Evolutionary conservation across 2,113 vertebrate genomes (phyloP).

Genomic region (Fregata magnificens): DNA sequence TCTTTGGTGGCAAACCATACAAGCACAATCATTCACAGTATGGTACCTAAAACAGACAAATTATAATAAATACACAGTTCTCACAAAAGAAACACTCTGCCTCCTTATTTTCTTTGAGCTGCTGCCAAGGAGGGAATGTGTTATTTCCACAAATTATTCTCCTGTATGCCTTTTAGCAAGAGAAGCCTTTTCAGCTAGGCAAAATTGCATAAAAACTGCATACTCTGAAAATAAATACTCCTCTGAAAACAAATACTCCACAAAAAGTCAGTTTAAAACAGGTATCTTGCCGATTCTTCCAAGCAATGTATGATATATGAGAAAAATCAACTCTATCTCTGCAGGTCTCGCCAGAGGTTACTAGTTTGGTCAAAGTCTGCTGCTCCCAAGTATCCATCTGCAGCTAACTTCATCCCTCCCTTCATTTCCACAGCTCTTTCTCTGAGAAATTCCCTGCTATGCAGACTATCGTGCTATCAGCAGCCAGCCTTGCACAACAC

Average conservation of each 20-base stretch:
- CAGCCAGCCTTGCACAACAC: background rate
- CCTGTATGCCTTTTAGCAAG: background rate
- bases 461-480: background rate
- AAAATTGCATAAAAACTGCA: background rate
- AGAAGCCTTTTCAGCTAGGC: background rate
- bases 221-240: background rate
- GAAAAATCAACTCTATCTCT: background rate
- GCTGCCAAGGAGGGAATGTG: slow-evolving; percentile 42
- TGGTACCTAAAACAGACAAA: slow-evolving; percentile 1
- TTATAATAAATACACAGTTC: background rate
- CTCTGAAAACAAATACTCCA: background rate
- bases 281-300: background rate
- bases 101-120: slow-evolving; percentile 38
- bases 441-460: slow-evolving; percentile 25
- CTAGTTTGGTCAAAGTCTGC: background rate
- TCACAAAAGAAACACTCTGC: background rate
- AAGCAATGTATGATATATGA: background rate
- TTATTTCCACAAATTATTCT: slow-evolving; percentile 49
- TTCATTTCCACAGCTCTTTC: slow-evolving; percentile 8
- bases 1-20: background rate
- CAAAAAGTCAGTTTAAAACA: background rate
- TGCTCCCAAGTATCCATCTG: background rate
- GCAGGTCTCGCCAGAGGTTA: background rate
- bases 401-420: background rate
- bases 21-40: background rate